These are phyloP conservation scores for Cryptotermes secundus DNA, from an alignment of 1,140 invertebrate genomes.

Conservation along the genomic window DNA sequence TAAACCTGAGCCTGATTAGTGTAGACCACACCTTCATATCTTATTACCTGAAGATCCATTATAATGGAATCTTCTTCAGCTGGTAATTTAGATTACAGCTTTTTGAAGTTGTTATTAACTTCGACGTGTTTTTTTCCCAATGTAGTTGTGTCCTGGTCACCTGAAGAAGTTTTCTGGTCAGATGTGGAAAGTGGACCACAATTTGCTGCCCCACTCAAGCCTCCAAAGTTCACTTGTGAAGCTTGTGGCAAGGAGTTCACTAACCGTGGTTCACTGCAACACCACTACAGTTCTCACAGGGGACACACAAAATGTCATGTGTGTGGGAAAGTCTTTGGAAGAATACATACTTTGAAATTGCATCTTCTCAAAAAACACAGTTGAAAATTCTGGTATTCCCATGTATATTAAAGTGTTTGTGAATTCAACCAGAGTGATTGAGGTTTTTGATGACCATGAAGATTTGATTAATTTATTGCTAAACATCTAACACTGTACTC, in stretches of 20 bases:
- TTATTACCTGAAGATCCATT: too few species aligned
- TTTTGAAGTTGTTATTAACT: neutral
- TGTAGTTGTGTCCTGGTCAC: conserved; percentile 15
- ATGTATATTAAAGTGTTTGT: too few species aligned
- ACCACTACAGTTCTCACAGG: conserved; percentile 56
- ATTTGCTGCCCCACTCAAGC: neutral
- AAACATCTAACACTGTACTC: too few species aligned
- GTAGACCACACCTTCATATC: too few species aligned
- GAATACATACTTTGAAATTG: conserved; percentile 43
- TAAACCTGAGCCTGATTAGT: too few species aligned
- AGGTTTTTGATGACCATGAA: too few species aligned
- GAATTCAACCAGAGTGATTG: too few species aligned
- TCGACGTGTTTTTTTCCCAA: neutral
- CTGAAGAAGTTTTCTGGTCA: conserved; percentile 26
- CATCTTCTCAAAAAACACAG: neutral
- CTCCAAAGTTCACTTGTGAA: conserved; percentile 42
- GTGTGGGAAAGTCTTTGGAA: conserved; percentile 52
- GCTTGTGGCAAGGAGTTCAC: conserved; percentile 53
- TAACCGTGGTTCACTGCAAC: conserved; percentile 51
- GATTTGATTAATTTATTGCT: too few species aligned
- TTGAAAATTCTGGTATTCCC: neutral
- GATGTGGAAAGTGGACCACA: conserved; percentile 14
- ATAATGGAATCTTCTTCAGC: too few species aligned
- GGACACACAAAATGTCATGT: conserved; percentile 55
- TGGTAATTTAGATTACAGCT: neutral